Evolutionary conservation across 2,797 vertebrate species (phyloP).

Genomic region (Delichon dasypus): DNA sequence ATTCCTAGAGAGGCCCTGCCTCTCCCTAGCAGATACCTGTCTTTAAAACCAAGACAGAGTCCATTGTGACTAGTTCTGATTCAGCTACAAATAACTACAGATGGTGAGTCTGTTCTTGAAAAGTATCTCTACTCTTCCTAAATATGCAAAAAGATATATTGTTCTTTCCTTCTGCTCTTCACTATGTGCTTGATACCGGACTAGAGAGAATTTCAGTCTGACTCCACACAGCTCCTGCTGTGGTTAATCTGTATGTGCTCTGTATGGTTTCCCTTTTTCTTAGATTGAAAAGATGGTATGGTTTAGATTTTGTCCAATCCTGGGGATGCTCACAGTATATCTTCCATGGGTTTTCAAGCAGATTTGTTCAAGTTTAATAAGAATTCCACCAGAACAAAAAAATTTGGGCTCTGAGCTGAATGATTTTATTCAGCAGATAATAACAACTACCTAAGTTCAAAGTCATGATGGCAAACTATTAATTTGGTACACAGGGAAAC

Average conservation of each 20-base stretch:
- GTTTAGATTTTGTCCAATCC: neutral
- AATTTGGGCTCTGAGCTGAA: fast-evolving
- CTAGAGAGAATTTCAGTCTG: neutral
- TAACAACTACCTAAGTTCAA: neutral
- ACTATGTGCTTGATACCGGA: neutral
- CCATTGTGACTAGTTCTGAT: neutral
- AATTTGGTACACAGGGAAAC: neutral
- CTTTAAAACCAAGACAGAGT: neutral
- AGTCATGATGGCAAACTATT: neutral
- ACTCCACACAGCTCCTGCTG: neutral
- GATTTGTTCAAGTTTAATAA: neutral
- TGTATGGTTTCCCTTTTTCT: neutral
- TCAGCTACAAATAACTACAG: neutral
- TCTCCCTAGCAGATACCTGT: no score
- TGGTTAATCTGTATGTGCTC: neutral
- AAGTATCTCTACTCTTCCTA: neutral
- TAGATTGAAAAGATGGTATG: neutral
- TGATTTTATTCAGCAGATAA: neutral
- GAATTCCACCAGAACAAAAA: neutral
- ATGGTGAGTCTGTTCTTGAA: neutral
- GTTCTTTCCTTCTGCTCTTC: neutral
- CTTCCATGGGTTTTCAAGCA: neutral
- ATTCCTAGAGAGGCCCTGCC: no score
- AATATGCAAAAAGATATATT: neutral
- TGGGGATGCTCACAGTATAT: neutral